Conservation (phyloP, 2,888 invertebrate genomes). For the Rhingia campestris region DNA sequence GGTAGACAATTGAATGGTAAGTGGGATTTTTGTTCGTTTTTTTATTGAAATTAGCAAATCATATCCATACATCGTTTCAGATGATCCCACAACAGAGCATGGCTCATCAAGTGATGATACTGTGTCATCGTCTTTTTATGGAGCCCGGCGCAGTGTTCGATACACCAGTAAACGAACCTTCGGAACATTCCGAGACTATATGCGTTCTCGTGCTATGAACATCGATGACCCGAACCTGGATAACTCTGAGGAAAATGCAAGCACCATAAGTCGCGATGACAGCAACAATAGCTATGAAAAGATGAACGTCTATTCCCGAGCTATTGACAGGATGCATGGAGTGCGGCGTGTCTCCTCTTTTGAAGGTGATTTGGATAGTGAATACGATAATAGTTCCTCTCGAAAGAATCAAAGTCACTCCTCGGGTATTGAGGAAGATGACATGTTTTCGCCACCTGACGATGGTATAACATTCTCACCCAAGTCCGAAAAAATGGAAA, state of each 20-base stretch:
- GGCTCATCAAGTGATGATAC: constrained; percentile 83
- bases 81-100: constrained; percentile 79
- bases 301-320: constrained; percentile 83
- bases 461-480: constrained; percentile 76
- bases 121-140: constrained; percentile 82
- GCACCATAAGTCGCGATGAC: constrained; percentile 79
- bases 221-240: constrained; percentile 80
- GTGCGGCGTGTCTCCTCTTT: constrained; percentile 83
- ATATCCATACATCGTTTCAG: constrained; percentile 65
- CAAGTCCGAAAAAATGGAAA: constrained; percentile 58
- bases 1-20: constrained; percentile 78
- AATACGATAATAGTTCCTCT: constrained; percentile 76
- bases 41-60: not conserved
- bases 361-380: constrained; percentile 77
- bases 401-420: constrained; percentile 63
- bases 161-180: constrained; percentile 83
- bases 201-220: constrained; percentile 81
- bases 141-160: constrained; percentile 82
- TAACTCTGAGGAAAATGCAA: constrained; percentile 79
- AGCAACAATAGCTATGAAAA: constrained; percentile 80
- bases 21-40: constrained; percentile 16
- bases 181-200: constrained; percentile 82
- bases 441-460: constrained; percentile 79
- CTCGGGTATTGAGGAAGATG: constrained; percentile 77
- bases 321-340: constrained; percentile 85